Conservation (phyloP, 2,797 vertebrate species). For the Schizothorax lantsangensis region DNA sequence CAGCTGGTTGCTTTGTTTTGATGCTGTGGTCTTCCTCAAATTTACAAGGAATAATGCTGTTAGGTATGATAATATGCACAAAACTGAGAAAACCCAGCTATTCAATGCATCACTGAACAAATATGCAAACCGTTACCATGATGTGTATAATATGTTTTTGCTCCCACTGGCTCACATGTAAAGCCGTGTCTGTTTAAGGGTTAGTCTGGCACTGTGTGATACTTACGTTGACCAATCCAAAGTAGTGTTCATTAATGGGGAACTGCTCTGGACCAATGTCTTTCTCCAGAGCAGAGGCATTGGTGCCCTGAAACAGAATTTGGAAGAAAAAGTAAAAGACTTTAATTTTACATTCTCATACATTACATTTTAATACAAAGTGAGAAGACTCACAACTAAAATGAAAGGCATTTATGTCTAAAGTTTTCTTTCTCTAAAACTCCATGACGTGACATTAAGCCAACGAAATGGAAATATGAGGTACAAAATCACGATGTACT, state of each 20-base stretch:
- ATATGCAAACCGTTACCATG: background rate
- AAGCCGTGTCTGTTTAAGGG: conserved; percentile 11
- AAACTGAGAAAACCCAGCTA: background rate
- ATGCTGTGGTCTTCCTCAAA: background rate
- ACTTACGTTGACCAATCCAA: conserved; percentile 88
- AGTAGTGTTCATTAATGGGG: conserved; percentile 89
- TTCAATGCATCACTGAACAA: background rate
- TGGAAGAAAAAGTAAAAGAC: conserved; percentile 17
- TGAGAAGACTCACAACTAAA: background rate
- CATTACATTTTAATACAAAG: background rate
- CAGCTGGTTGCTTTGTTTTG: background rate
- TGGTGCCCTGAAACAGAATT: conserved; percentile 79
- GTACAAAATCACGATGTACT: background rate
- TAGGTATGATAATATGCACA: background rate
- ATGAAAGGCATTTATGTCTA: background rate
- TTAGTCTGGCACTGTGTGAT: conserved; percentile 42
- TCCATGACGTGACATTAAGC: background rate
- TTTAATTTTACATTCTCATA: background rate
- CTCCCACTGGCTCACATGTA: background rate
- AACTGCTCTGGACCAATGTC: conserved; percentile 90
- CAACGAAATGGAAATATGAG: background rate
- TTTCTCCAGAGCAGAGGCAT: conserved; percentile 91
- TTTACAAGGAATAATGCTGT: background rate
- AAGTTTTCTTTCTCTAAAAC: background rate
- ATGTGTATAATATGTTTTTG: background rate